phyloP scores from a whole-genome alignment of 2,888 invertebrate species.

The Polydrusus tereticollis region DNA sequence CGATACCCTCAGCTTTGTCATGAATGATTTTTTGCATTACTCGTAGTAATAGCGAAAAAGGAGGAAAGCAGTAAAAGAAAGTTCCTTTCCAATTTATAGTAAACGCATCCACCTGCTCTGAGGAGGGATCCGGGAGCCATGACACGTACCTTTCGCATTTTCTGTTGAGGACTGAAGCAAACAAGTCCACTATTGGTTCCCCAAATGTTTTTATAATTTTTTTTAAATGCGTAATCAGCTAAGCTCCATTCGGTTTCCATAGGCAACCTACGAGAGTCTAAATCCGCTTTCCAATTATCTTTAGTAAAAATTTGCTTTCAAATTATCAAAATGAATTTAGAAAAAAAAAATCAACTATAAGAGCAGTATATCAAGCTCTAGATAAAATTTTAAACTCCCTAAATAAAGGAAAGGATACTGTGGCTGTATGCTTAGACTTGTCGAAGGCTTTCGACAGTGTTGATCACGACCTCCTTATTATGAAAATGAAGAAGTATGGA shows the following conservation, averaged over 20 bases:
- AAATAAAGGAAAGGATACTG: too few relatives aligned
- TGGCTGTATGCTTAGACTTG: too few relatives aligned
- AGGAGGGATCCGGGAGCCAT: constrained; percentile 53
- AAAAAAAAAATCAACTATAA: too few relatives aligned
- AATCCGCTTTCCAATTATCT: too few relatives aligned
- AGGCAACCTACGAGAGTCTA: background rate
- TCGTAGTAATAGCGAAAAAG: constrained; percentile 49
- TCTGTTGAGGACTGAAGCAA: constrained; percentile 34
- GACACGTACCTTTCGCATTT: constrained; percentile 56
- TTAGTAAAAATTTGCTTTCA: too few relatives aligned
- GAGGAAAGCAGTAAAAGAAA: constrained; percentile 42
- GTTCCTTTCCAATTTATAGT: constrained; percentile 46
- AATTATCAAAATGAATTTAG: too few relatives aligned
- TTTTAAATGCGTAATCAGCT: background rate
- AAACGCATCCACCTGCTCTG: constrained; percentile 55
- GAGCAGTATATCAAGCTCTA: too few relatives aligned
- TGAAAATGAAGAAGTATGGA: too few relatives aligned
- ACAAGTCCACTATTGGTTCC: constrained; percentile 31
- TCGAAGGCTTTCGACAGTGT: too few relatives aligned
- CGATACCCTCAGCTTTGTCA: constrained; percentile 38
- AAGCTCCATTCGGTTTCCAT: constrained; percentile 29
- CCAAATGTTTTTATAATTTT: background rate
- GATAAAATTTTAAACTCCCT: too few relatives aligned
- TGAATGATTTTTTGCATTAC: constrained; percentile 56
- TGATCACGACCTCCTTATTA: too few relatives aligned